Conservation (phyloP, 30 jellyfish, hydroid and myxozoan species). For the Sanderia malayensis region DNA sequence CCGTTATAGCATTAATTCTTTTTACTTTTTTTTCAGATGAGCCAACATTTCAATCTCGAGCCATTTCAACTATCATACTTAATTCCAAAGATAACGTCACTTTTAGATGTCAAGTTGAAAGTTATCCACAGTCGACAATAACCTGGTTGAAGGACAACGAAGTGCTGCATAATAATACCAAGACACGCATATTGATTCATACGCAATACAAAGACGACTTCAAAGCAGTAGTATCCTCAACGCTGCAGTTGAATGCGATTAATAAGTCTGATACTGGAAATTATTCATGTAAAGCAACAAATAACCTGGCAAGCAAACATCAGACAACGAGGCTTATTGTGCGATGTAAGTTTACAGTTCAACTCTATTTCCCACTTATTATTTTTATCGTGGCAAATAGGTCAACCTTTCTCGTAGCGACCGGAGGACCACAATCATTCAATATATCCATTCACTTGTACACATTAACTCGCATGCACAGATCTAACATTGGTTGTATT, state of each 20-base stretch:
- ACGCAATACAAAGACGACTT: constrained; percentile 7
- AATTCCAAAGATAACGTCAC: constrained; percentile 4
- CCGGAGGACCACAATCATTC: no score
- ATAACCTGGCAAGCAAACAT: constrained; percentile 11
- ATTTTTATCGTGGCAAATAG: no score
- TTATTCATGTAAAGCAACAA: constrained; percentile 32
- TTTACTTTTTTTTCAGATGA: neutral
- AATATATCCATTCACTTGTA: no score
- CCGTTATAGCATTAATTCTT: neutral
- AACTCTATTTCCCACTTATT: no score
- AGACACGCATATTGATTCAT: neutral
- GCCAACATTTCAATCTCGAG: constrained; percentile 22
- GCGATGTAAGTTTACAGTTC: constrained; percentile 44
- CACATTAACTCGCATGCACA: no score
- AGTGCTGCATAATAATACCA: neutral
- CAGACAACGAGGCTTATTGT: constrained; percentile 23
- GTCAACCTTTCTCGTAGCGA: no score
- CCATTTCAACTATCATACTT: neutral
- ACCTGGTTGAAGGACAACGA: constrained; percentile 28
- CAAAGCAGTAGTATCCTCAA: neutral
- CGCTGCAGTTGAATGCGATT: neutral
- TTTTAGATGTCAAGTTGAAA: constrained; percentile 16
- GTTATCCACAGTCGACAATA: constrained; percentile 24
- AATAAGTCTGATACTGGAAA: constrained; percentile 15
- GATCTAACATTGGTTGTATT: no score